phyloP scores from a whole-genome alignment of 2,113 vertebrate species.

The Calidris pygmaea region DNA sequence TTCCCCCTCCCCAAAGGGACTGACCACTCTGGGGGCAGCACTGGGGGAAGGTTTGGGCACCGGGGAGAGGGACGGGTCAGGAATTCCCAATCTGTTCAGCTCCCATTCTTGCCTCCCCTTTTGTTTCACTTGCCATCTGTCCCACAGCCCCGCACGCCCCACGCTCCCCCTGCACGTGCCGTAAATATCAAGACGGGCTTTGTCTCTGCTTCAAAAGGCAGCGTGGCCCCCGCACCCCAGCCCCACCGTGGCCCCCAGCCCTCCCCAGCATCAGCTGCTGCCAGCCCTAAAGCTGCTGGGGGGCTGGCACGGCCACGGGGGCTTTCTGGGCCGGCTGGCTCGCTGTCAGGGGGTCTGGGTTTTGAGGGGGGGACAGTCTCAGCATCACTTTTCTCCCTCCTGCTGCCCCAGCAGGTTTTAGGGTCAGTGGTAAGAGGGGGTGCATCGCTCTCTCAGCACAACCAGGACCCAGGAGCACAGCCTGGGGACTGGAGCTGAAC shows the following conservation, averaged over 20 bases:
- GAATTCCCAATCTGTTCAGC: constrained; percentile 32
- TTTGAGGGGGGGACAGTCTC: not conserved
- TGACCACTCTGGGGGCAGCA: rapidly evolving
- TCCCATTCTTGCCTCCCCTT: constrained; percentile 44
- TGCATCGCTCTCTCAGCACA: not conserved
- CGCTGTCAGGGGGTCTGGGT: not conserved
- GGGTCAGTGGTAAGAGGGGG: not conserved
- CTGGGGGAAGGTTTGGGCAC: not conserved
- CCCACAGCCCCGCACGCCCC: not conserved
- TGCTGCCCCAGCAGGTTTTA: not conserved
- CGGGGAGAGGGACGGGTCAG: not conserved
- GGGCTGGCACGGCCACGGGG: not conserved
- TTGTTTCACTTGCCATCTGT: constrained; percentile 66
- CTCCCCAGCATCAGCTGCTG: not conserved
- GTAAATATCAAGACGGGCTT: constrained; percentile 49
- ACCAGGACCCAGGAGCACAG: rapidly evolving
- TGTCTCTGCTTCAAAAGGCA: constrained; percentile 32
- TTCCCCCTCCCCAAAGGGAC: not conserved
- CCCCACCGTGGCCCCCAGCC: not conserved
- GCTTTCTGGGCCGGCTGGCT: not conserved
- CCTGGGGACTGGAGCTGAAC: not conserved
- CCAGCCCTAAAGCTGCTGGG: not conserved
- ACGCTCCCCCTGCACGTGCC: not conserved
- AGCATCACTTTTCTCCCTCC: not conserved
- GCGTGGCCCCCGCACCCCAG: not conserved